Percentiles rank a stretch among this genome's conserved stretches.
Evolutionary conservation across 2,888 invertebrate species (phyloP).

Genomic region (Cosmia pyralina): DNA sequence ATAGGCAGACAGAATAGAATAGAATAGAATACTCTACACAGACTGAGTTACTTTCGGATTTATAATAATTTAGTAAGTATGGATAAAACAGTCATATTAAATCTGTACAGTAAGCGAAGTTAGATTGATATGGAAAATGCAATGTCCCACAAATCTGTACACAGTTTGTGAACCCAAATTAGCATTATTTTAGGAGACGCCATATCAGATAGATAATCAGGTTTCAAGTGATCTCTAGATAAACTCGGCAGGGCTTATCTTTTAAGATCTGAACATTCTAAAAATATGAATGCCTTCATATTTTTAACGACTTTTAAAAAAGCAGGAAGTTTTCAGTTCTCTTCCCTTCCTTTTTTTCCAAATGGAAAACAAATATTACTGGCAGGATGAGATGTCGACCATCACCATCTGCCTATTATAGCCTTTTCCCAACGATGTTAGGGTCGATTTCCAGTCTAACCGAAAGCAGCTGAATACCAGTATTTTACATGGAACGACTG

Average conservation of each 20-base stretch:
- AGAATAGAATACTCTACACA: too few species aligned
- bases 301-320: neutral
- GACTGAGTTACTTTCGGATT: neutral
- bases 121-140: neutral
- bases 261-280: constrained; percentile 23
- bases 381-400: neutral
- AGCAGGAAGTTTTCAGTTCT: neutral
- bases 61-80: neutral
- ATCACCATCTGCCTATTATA: too few species aligned
- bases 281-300: constrained; percentile 3
- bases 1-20: neutral
- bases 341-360: neutral
- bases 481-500: too few species aligned
- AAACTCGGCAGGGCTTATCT: constrained; percentile 37
- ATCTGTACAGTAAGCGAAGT: neutral
- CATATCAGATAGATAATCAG: constrained; percentile 35
- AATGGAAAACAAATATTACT: neutral
- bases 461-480: too few species aligned
- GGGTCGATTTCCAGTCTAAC: too few species aligned
- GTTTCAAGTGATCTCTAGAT: constrained; percentile 29
- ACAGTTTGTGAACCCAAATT: constrained; percentile 3
- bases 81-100: neutral
- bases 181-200: neutral
- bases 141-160: neutral
- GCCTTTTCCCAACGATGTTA: too few species aligned